A percentile compares a stretch with the other conserved stretches of the same genome.
Evolutionary conservation across 2,797 vertebrate species (phyloP).

Genomic region (Agapornis canus): DNA sequence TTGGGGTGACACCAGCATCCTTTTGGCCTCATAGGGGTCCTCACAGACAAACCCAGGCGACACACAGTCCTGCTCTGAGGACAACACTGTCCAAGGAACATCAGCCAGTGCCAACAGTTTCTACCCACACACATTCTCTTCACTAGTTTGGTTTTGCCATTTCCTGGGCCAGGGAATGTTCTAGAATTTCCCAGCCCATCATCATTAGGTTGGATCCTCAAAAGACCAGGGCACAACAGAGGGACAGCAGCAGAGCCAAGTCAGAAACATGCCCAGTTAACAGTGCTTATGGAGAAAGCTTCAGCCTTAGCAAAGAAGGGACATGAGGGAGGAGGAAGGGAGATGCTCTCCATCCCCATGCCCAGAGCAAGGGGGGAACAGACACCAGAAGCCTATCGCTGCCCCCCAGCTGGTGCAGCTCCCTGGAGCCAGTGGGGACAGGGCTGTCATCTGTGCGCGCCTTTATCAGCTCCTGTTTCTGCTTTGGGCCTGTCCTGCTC

Average conservation of each 20-base stretch:
- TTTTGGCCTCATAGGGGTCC: neutral
- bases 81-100: neutral
- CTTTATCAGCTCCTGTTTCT: conserved; percentile 47
- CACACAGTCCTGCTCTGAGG: neutral
- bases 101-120: neutral
- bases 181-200: neutral
- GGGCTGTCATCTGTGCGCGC: neutral
- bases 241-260: neutral
- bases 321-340: neutral
- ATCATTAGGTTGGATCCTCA: neutral
- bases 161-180: neutral
- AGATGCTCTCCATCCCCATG: neutral
- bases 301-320: conserved; percentile 8
- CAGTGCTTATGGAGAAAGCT: neutral
- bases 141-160: neutral
- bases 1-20: neutral
- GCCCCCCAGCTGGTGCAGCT: conserved; percentile 42
- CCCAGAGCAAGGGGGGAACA: conserved; percentile 1
- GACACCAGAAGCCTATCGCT: conserved; percentile 28
- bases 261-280: neutral
- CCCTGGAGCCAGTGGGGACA: neutral
- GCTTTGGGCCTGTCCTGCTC: neutral
- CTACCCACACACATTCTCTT: neutral
- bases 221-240: neutral
- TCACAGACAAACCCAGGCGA: neutral